Evolutionary conservation across 2,797 vertebrate species (phyloP), one percentile per base, ranked within the genome.

Genomic region (Malacoctenus gilli): DNA sequence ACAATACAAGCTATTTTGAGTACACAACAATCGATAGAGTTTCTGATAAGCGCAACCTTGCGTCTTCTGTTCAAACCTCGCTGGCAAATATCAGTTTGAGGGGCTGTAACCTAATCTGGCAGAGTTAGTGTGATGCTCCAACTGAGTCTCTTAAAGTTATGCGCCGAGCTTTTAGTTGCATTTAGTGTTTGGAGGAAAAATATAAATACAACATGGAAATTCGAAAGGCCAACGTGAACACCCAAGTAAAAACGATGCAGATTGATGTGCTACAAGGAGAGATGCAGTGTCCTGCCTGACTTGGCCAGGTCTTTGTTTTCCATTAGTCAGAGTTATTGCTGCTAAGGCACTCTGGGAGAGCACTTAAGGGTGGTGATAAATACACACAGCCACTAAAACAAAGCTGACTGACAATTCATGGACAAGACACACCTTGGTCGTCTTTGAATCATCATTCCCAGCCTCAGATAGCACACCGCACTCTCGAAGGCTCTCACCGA

Each of bases 351-450:
- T 79, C 77, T 68, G 65, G 54, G 81, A 79, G 81, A 86, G 85
- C 82, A 81, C 84, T 89, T 87, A 87, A 83, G 70, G 66, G 53
- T 73, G 72, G 84, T 80, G 83, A 90, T 89, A 90, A 90, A 92
- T 87, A 82, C 80, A 79, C 75, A 71, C 55, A 68, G 79, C 60
- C 65, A 72, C 68, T 85, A 82, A 83, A 89, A 84, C 80, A 87
- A 89, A 88, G 79, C 84, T 79, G 72, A 82, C 62, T 78, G 84
- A 87, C 86, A 87, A 85, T 77, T 76, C 87, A 89, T 84, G 81
- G 86, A 87, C 80, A 60, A 30, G 42, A 58, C 72, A 52, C 65
- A 49, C 63, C 66, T 62, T 38, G 53, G 15, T 8, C 49, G 73
- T 42, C 57, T 73, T 70, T 72, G 44, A 73, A 72, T 75, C 70